Base-by-base conservation (phyloP, 2,797 vertebrate genomes). In the Myoxocephalus aenaeus region DNA sequence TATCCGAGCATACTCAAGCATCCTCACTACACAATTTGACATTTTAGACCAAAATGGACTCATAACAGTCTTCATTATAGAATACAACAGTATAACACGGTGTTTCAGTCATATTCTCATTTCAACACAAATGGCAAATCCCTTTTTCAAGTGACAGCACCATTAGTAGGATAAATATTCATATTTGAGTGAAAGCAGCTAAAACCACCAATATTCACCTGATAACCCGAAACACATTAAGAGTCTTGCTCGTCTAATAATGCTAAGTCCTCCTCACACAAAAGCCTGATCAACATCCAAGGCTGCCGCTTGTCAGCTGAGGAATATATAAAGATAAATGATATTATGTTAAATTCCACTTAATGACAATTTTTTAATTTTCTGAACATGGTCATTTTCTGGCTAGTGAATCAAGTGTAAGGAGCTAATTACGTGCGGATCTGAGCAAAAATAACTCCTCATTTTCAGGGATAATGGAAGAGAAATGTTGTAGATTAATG, bases 281-380 rank as follows among this genome's bases (percentile, higher is more conserved):
- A 96, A 96, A 96, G 95, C 96, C 97, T 96, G 96, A 97, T 96
- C 94, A 96, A 97, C 97, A 97, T 98, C 97, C 97, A 97, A 96
- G 95, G 96, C 97, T 96, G 96, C 95, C 93, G 96, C 97, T 95
- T 99, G 98, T 99, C 98, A 99, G 96, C 96, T 93, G 95, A 96
- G 96, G 96, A 97, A 97, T 98, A 99, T 98, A 99, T 99, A 98
- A 99, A 99, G 98, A 99, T 99, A 98, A 99, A 99, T 99, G 98
- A 97, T 98, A 99, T 99, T 98, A 98, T 98, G 97, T 97, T 98
- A 98, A 99, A 98, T 98, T 96, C 98, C 97, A 99, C 97, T 99
- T 99, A 99, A 99, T 99, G 97, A 97, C 97, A 99, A 97, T 97
- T 99, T 99, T 99, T 99, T 98, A 98, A 99, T 99, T 99, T 98